Percentiles rank a stretch among this genome's conserved stretches.
Conservation (phyloP, 2,888 invertebrate genomes). For the Geophilus truncorum region DNA sequence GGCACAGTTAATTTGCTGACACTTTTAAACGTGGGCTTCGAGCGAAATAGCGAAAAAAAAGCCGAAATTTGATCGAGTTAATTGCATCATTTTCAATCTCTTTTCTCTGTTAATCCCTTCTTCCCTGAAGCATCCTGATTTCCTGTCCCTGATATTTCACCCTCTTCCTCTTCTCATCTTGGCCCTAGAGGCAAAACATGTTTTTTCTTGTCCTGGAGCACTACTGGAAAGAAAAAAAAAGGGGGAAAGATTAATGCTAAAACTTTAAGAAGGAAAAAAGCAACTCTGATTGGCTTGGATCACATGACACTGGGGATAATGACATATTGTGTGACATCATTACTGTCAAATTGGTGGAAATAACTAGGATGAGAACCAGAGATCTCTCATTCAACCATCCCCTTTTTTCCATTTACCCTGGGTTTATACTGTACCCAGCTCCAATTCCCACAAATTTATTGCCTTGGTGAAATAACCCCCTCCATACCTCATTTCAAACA, state of each 20-base stretch:
- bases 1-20: too few relatives aligned
- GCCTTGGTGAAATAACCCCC: not conserved
- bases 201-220: too few relatives aligned
- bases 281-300: not conserved
- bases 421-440: not conserved
- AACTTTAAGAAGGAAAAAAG: not conserved
- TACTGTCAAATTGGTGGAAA: slow-evolving; percentile 21
- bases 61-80: too few relatives aligned
- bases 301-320: slow-evolving; percentile 18
- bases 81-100: too few relatives aligned
- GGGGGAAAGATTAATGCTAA: not conserved
- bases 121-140: too few relatives aligned
- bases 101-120: too few relatives aligned
- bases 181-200: too few relatives aligned
- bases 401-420: not conserved
- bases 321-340: slow-evolving; percentile 27
- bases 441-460: not conserved
- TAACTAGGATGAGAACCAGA: not conserved
- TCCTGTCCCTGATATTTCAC: too few relatives aligned
- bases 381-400: not conserved
- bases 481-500: too few relatives aligned
- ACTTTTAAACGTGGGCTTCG: too few relatives aligned
- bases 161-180: too few relatives aligned
- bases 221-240: not conserved
- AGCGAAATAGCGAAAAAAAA: too few relatives aligned